A percentile compares a stretch with the other conserved stretches of the same genome.
Evolutionary conservation across 2,113 vertebrate species (phyloP).

Genomic region (Otis tarda): DNA sequence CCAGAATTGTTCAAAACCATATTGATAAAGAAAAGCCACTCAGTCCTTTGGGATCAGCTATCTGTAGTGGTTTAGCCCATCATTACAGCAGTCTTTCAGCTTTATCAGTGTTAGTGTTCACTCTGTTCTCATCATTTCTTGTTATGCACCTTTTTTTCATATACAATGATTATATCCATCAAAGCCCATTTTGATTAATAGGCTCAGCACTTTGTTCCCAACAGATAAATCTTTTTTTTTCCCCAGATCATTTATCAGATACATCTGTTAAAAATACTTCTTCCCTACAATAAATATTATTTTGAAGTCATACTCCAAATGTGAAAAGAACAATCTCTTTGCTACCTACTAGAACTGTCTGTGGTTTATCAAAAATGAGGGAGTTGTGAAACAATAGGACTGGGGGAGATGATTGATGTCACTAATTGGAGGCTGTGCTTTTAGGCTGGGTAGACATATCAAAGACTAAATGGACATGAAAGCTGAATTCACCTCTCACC

Average conservation of each 20-base stretch:
- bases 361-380: not conserved
- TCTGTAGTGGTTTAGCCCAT: not conserved
- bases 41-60: not conserved
- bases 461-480: not conserved
- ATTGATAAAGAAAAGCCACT: not conserved
- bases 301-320: not conserved
- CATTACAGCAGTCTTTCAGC: not conserved
- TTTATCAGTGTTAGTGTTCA: not conserved
- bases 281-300: not conserved
- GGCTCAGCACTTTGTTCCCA: not conserved
- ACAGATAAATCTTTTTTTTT: not conserved
- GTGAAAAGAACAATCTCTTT: not conserved
- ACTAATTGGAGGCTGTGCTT: not conserved
- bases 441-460: not conserved
- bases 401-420: not conserved
- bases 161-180: not conserved
- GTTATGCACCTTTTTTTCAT: not conserved
- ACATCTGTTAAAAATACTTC: not conserved
- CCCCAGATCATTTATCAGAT: not conserved
- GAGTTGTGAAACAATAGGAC: not conserved
- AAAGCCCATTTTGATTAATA: not conserved
- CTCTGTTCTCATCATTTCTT: not conserved
- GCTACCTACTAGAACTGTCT: not conserved
- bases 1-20: not conserved
- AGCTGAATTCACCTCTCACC: not conserved